A percentile compares a stretch with the other conserved stretches of the same genome.
These are phyloP conservation scores for Syngnathus acus DNA, from an alignment of 2,797 vertebrate genomes.

Conservation along the genomic window DNA sequence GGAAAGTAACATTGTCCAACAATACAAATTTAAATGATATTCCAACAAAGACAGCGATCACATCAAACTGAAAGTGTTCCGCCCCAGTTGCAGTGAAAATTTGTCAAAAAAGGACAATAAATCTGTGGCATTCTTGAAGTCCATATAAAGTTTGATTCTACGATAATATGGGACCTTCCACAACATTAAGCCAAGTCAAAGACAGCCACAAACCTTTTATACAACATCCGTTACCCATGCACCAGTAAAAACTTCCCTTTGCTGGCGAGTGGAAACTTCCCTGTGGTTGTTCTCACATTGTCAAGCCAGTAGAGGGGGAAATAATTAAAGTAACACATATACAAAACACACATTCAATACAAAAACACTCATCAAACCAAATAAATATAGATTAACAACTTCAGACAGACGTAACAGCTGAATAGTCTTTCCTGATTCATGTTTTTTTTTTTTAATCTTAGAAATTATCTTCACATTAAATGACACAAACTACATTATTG, in stretches of 20 bases:
- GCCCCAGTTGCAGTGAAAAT: neutral
- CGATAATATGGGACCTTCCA: slow-evolving; percentile 50
- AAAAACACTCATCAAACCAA: slow-evolving; percentile 44
- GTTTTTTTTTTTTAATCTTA: neutral
- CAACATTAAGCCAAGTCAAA: slow-evolving; percentile 48
- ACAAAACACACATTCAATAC: slow-evolving; percentile 42
- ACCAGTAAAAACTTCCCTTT: slow-evolving; percentile 58
- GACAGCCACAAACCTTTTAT: slow-evolving; percentile 38
- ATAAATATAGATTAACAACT: slow-evolving; percentile 31
- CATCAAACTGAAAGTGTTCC: too few relatives aligned
- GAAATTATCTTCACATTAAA: neutral
- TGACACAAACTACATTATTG: too few relatives aligned
- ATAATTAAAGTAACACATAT: slow-evolving; percentile 59
- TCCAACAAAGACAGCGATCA: neutral
- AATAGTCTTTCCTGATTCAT: neutral
- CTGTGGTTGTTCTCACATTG: slow-evolving; percentile 61
- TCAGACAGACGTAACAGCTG: slow-evolving; percentile 25
- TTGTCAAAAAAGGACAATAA: neutral
- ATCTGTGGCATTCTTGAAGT: neutral
- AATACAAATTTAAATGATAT: neutral
- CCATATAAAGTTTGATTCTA: slow-evolving; percentile 11
- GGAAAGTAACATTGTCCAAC: neutral
- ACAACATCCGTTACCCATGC: slow-evolving; percentile 58
- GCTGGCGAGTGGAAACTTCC: slow-evolving; percentile 70
- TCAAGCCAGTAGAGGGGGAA: slow-evolving; percentile 54